Conservation (phyloP, 92 coral and sea anemone genomes). For the Parazoanthus swiftii region DNA sequence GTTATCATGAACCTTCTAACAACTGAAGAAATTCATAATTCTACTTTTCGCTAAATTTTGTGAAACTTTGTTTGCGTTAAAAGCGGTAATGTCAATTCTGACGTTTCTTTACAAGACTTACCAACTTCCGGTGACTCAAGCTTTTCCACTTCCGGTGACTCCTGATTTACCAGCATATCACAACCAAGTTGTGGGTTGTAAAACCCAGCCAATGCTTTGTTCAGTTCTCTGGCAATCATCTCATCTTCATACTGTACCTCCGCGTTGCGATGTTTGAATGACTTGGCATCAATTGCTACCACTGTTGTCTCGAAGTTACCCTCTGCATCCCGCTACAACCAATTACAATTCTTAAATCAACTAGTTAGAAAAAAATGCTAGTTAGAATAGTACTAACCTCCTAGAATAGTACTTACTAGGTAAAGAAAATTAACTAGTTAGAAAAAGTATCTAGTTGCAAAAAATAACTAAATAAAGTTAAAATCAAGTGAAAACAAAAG, state of each 20-base stretch:
- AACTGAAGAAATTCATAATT: too few relatives aligned
- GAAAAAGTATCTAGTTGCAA: too few relatives aligned
- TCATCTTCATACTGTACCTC: conserved; percentile 57
- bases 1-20: too few relatives aligned
- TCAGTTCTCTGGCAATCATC: conserved; percentile 62
- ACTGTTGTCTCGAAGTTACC: conserved; percentile 67
- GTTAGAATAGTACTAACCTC: too few relatives aligned
- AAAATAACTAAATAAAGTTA: too few relatives aligned
- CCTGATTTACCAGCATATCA: conserved; percentile 31
- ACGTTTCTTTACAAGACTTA: not conserved
- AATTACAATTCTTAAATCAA: not conserved
- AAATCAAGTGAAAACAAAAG: not conserved
- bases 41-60: too few relatives aligned
- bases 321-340: conserved; percentile 57
- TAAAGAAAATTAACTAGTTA: too few relatives aligned
- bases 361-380: too few relatives aligned
- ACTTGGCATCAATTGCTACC: conserved; percentile 64
- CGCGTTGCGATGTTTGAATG: conserved; percentile 46
- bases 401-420: too few relatives aligned
- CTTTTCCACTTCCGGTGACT: not conserved
- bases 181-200: conserved; percentile 57
- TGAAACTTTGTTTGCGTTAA: too few relatives aligned
- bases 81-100: too few relatives aligned
- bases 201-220: conserved; percentile 76
- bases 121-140: not conserved